Conservation (phyloP, 2,888 invertebrate species). For the Azorinus chamasolen region DNA sequence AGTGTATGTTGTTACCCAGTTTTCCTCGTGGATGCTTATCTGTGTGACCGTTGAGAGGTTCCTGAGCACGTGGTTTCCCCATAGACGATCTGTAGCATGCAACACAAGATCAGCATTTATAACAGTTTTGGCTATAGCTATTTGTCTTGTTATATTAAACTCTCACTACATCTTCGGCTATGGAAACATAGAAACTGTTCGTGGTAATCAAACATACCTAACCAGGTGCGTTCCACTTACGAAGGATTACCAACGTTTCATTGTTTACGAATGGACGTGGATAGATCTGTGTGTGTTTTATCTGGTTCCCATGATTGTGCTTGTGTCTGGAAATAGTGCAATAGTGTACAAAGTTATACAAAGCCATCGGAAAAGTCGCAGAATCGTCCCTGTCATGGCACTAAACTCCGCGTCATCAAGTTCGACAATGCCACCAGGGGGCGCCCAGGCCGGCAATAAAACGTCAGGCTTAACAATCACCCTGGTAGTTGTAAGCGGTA, state of each 20-base stretch:
- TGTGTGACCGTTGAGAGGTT: slow-evolving; percentile 53
- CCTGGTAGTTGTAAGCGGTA: slow-evolving; percentile 42
- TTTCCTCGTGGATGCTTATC: slow-evolving; percentile 60
- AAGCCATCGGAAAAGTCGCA: slow-evolving; percentile 37
- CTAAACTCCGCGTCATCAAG: background rate
- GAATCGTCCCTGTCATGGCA: slow-evolving; percentile 27
- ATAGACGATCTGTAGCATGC: slow-evolving; percentile 25
- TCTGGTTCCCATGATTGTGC: slow-evolving; percentile 48
- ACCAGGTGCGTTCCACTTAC: slow-evolving; percentile 38
- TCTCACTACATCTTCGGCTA: slow-evolving; percentile 51
- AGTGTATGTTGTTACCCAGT: slow-evolving; percentile 51
- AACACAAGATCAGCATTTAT: slow-evolving; percentile 22
- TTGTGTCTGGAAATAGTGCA: slow-evolving; percentile 46
- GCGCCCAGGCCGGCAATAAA: background rate
- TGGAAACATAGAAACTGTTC: slow-evolving; percentile 13
- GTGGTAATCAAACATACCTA: slow-evolving; percentile 23
- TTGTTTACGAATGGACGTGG: slow-evolving; percentile 53
- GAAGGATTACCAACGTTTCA: slow-evolving; percentile 31
- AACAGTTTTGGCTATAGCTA: slow-evolving; percentile 21
- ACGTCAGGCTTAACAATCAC: slow-evolving; percentile 45
- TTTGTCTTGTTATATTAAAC: slow-evolving; percentile 25
- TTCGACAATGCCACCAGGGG: background rate
- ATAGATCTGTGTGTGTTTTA: slow-evolving; percentile 58
- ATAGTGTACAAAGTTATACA: slow-evolving; percentile 52
- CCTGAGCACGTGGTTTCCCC: slow-evolving; percentile 47